Evolutionary conservation across 1,140 invertebrate genomes (phyloP).

Genomic region (Eubasilissa regina): DNA sequence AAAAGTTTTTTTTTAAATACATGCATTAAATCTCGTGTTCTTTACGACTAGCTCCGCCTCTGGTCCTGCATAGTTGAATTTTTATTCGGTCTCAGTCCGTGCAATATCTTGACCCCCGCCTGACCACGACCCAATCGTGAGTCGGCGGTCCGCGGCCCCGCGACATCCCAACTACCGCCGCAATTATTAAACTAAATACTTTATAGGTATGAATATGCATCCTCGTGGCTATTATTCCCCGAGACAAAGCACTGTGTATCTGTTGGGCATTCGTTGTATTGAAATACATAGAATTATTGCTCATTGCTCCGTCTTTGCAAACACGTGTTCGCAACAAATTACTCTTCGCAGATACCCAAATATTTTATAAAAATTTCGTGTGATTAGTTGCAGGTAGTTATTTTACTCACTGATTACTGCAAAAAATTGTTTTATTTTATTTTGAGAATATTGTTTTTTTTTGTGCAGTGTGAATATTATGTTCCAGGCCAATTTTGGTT

Average conservation of each 20-base stretch:
- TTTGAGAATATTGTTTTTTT: no score
- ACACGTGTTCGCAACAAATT: no score
- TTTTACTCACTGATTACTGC: no score
- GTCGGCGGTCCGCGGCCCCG: neutral
- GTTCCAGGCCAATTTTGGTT: no score
- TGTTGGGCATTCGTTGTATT: neutral
- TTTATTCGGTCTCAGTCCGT: constrained; percentile 22
- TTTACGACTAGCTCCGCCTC: neutral
- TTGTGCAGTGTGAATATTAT: no score
- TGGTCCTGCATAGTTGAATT: constrained; percentile 12
- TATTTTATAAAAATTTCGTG: no score
- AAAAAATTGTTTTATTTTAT: no score
- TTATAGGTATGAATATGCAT: constrained; percentile 27
- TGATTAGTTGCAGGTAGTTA: no score
- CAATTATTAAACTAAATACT: constrained; percentile 32
- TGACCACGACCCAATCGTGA: constrained; percentile 34
- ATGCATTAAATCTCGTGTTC: no score
- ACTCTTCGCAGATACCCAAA: no score
- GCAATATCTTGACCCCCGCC: constrained; percentile 31
- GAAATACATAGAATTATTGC: constrained; percentile 1
- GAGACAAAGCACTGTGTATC: constrained; percentile 4
- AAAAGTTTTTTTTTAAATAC: no score
- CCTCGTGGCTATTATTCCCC: constrained; percentile 2
- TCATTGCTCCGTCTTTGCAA: neutral
- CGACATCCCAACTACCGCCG: constrained; percentile 10